Evolutionary conservation across 1,140 invertebrate genomes (phyloP), one percentile per base, ranked within the genome.

Genomic region (Tetraneura akinire): DNA sequence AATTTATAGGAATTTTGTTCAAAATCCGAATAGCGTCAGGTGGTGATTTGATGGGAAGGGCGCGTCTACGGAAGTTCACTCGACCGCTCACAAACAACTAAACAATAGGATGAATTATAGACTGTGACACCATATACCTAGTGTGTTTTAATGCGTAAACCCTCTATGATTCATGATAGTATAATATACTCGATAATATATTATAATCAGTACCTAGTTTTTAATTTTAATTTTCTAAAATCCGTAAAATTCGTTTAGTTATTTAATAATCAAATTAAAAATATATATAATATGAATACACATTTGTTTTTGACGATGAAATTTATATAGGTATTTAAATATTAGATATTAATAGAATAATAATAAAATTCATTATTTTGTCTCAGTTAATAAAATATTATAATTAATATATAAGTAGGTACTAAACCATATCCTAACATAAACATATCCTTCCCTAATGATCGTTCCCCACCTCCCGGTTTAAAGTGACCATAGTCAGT

Each of bases 11-110:
- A 78, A 78, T 78, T 62, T 78, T 14, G 53, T 78, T 49, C 16
- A 74, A 76, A 78, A 78, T 60, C 21, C 42, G 37, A 45, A 26
- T 37, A 37, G 32, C 32, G 74, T 62, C 74, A 78, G 74, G 74
- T 78, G 74, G 55, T 78, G 21, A 23, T 76, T 14, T 60, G 37
- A 71, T 62, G 23, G 62, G 74, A 78, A 62, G 74, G 74, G 55
- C 55, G 29, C 55, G 11, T 45, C 68, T 78, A 42, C 74, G 74
- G 74, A 78, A 78, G 74, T 78, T 62, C 74, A 78, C 74, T 78
- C 21, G 53, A 78, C 74, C 74, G 74, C 53, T 62, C 37, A 78
- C 49, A 21, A 37, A 53, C 55, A 29, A 62, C 37, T 62, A 32
- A 45, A 78, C 23, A 78, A 76, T 76, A 76, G 51, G 51, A 76